A percentile compares a stretch with the other conserved stretches of the same genome.
Conservation (phyloP, 2,113 vertebrate genomes). For the Lagopus leucura region DNA sequence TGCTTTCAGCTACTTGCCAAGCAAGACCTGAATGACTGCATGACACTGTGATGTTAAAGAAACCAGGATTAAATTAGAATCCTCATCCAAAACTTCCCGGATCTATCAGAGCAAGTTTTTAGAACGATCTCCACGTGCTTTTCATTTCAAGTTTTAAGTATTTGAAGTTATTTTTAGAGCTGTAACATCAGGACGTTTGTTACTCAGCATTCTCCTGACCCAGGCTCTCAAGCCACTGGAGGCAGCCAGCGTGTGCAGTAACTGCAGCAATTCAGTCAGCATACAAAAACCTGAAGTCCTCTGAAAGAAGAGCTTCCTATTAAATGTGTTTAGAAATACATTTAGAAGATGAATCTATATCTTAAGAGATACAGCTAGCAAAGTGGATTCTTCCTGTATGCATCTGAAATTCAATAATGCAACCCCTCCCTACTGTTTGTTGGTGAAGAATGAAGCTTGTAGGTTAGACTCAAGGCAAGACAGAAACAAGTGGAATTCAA, state of each 20-base stretch:
- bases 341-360: background rate
- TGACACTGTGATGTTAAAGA: background rate
- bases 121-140: background rate
- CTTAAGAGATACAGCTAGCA: background rate
- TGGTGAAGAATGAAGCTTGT: background rate
- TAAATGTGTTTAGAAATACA: background rate
- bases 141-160: background rate
- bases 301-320: background rate
- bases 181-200: fast-evolving
- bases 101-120: background rate
- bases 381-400: background rate
- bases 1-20: background rate
- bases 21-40: background rate
- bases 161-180: too few species aligned
- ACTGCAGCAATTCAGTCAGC: background rate
- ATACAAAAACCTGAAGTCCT: background rate
- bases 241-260: background rate
- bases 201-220: background rate
- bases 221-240: background rate
- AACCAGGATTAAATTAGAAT: background rate
- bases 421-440: background rate
- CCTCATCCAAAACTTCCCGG: background rate
- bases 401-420: background rate
- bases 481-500: background rate
- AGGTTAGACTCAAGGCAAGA: background rate